Evolutionary conservation across 2,888 invertebrate species (phyloP).

Genomic region (Nipponacmea schrenckii): DNA sequence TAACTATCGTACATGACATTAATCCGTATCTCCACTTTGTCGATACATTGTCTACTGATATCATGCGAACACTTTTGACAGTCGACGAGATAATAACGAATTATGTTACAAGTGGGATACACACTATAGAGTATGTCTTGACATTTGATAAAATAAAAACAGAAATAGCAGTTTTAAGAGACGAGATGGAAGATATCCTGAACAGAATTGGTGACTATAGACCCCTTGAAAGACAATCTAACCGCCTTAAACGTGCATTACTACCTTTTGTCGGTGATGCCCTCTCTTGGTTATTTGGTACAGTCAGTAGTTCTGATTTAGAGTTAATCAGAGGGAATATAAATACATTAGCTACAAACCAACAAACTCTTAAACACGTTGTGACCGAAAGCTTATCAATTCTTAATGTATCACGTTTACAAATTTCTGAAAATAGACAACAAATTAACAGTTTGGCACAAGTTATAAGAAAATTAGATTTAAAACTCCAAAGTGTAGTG

Average conservation of each 20-base stretch:
- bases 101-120: neutral
- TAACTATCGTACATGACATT: too few species aligned
- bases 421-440: neutral
- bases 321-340: slow-evolving; percentile 1
- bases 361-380: neutral
- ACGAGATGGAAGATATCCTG: neutral
- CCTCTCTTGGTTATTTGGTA: too few species aligned
- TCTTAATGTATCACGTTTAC: neutral
- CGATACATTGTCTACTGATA: too few species aligned
- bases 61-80: too few species aligned
- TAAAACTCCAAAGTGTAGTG: neutral
- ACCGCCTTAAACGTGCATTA: neutral
- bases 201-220: neutral
- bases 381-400: neutral
- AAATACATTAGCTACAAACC: neutral
- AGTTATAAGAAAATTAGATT: neutral
- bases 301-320: neutral
- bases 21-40: too few species aligned
- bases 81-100: neutral
- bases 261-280: neutral
- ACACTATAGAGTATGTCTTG: neutral
- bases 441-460: neutral
- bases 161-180: neutral
- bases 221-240: neutral
- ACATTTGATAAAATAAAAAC: too few species aligned